Evolutionary conservation across 2,113 vertebrate species (phyloP).

Genomic region (Caranx ignobilis): DNA sequence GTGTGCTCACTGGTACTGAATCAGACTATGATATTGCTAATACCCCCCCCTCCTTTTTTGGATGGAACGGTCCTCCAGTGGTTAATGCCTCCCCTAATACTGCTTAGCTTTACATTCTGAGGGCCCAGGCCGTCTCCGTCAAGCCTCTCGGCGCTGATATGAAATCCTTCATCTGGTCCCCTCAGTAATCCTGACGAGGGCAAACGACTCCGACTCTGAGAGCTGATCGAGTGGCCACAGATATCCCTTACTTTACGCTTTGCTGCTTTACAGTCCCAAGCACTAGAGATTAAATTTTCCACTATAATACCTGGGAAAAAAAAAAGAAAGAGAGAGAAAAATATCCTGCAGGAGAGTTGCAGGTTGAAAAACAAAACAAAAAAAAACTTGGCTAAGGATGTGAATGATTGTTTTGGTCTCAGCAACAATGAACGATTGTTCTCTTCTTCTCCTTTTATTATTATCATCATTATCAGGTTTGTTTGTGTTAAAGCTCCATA

Average conservation of each 20-base stretch:
- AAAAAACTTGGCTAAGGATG: not conserved
- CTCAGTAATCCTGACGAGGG: not conserved
- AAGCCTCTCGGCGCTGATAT: not conserved
- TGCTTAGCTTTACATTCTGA: conserved; percentile 6
- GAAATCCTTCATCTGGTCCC: conserved; percentile 18
- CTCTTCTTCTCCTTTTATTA: not conserved
- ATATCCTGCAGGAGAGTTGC: not conserved
- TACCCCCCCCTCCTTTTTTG: not conserved
- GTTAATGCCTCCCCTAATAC: not conserved
- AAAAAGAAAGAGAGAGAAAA: not conserved
- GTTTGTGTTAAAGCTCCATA: too few species aligned
- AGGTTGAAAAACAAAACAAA: conserved; percentile 13
- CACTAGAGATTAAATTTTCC: not conserved
- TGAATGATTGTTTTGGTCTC: conserved; percentile 19
- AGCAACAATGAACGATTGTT: not conserved
- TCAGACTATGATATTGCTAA: conserved; percentile 16
- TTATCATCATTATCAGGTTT: too few species aligned
- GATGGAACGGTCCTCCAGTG: not conserved
- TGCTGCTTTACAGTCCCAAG: not conserved
- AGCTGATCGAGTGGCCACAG: not conserved
- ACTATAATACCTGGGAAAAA: not conserved
- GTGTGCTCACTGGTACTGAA: conserved; percentile 2
- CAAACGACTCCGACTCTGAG: not conserved
- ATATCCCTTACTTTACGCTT: not conserved
- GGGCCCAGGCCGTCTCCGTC: conserved; percentile 7